These are phyloP conservation scores for Tragopan temminckii DNA, from an alignment of 2,797 vertebrate species.

Conservation along the genomic window DNA sequence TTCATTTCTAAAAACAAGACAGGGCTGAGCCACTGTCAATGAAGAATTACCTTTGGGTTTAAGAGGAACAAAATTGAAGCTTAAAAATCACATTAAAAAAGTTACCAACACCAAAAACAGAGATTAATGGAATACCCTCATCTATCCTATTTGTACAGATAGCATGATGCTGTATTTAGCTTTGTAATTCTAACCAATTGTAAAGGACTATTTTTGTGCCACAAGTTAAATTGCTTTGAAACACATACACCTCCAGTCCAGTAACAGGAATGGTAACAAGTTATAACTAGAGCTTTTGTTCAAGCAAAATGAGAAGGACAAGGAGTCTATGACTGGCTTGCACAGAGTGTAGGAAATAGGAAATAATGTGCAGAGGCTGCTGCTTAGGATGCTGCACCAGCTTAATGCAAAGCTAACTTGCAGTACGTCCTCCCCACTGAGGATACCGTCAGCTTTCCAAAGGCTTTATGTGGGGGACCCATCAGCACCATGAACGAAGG, in stretches of 20 bases:
- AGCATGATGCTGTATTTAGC: not conserved
- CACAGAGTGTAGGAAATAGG: not conserved
- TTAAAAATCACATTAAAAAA: not conserved
- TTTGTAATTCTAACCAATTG: not conserved
- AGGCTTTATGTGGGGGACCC: not conserved
- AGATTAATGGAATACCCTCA: not conserved
- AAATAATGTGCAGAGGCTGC: not conserved
- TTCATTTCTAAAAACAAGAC: not conserved
- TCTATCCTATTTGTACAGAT: rapidly evolving
- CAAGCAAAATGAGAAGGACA: conserved; percentile 37
- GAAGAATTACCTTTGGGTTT: not conserved
- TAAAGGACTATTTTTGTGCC: not conserved
- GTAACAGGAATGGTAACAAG: conserved; percentile 23
- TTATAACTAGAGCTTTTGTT: conserved; percentile 47
- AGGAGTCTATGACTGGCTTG: not conserved
- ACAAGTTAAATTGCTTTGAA: not conserved
- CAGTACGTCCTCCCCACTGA: not conserved
- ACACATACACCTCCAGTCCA: not conserved
- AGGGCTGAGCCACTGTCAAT: not conserved
- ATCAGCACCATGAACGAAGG: not conserved
- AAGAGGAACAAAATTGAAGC: not conserved
- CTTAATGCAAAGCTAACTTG: not conserved
- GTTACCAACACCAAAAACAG: not conserved
- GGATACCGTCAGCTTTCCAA: rapidly evolving
- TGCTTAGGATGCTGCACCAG: not conserved